phyloP scores from a whole-genome alignment of 2,888 invertebrate genomes.

The Rhogogaster chlorosoma region DNA sequence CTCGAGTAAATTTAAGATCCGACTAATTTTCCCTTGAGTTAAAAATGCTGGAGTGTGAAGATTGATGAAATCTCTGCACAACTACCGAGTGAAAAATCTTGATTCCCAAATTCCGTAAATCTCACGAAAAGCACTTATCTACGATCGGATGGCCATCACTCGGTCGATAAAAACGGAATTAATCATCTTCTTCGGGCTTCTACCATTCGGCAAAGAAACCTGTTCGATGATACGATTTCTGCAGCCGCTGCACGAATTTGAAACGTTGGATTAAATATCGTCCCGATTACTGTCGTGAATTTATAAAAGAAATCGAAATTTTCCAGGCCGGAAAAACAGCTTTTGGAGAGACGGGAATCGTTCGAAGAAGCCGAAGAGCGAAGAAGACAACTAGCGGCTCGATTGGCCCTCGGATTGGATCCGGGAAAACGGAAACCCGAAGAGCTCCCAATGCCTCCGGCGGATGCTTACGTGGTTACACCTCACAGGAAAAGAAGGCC shows the following conservation, averaged over 20 bases:
- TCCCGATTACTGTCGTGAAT: background rate
- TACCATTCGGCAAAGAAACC: background rate
- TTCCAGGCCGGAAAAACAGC: conserved; percentile 71
- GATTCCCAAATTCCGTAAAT: background rate
- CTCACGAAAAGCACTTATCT: background rate
- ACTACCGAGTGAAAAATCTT: background rate
- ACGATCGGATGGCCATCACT: background rate
- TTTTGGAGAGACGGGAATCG: conserved; percentile 73
- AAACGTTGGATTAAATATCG: background rate
- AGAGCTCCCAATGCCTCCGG: conserved; percentile 85
- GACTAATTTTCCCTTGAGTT: background rate
- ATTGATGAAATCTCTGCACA: background rate
- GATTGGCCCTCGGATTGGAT: conserved; percentile 84
- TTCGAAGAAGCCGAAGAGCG: conserved; percentile 74
- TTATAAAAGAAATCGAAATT: background rate
- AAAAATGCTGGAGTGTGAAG: background rate
- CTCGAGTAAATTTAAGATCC: background rate
- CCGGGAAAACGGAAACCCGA: conserved; percentile 83
- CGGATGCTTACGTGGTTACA: conserved; percentile 91
- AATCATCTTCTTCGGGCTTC: background rate
- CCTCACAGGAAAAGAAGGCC: conserved; percentile 92
- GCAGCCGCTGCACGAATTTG: background rate
- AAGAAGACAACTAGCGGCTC: conserved; percentile 72
- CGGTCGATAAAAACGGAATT: background rate
- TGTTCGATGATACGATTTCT: background rate